A percentile compares a stretch with the other conserved stretches of the same genome.
Evolutionary conservation across 1,140 invertebrate species (phyloP).

Genomic region (Rhyzopertha dominica): DNA sequence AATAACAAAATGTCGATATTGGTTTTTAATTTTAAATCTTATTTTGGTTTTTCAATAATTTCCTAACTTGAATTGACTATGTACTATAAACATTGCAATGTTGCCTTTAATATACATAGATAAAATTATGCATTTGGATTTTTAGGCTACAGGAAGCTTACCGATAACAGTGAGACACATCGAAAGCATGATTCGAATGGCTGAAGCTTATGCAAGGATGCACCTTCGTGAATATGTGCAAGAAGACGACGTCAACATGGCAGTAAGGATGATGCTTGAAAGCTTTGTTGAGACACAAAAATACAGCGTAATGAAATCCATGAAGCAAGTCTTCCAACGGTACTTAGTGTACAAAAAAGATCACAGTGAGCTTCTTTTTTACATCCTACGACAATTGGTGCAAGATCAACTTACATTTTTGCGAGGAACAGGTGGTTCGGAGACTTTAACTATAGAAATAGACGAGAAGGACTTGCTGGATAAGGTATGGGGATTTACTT

Average conservation of each 20-base stretch:
- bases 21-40: too few species aligned
- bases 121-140: too few species aligned
- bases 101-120: too few species aligned
- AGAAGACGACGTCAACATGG: conserved; percentile 96
- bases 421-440: conserved; percentile 68
- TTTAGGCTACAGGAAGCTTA: conserved; percentile 85
- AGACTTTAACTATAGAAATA: conserved; percentile 75
- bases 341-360: conserved; percentile 94
- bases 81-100: too few species aligned
- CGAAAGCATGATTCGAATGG: conserved; percentile 96
- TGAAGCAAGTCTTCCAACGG: conserved; percentile 90
- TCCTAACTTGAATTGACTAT: too few species aligned
- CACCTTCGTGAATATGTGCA: conserved; percentile 89
- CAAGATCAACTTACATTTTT: conserved; percentile 87
- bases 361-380: conserved; percentile 93
- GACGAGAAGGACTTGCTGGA: conserved; percentile 88
- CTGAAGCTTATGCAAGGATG: conserved; percentile 95
- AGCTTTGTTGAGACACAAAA: conserved; percentile 99
- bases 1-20: too few species aligned
- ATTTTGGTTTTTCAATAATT: too few species aligned
- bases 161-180: conserved; percentile 98
- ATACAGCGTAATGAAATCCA: conserved; percentile 93
- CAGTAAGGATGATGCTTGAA: conserved; percentile 94
- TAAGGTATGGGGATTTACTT: conserved; percentile 51
- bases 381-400: conserved; percentile 89